Base-by-base conservation (phyloP, 2,888 invertebrate genomes). In the Eupsilia transversa region DNA sequence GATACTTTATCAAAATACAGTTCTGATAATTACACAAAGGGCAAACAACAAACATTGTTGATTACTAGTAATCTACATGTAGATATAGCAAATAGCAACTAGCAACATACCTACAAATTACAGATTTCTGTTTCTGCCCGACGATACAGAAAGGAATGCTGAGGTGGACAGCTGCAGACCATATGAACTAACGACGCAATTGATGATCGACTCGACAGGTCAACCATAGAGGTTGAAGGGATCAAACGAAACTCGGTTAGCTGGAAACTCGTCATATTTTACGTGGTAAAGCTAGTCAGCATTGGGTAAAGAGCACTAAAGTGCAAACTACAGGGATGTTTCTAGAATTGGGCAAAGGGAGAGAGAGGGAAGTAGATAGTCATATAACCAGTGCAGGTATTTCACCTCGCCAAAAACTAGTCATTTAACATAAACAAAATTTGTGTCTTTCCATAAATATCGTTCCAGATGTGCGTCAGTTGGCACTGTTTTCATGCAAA, bases 371-470 rank as follows among this genome's bases (percentile, higher is more conserved):
- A 27, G 41, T 41, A 14, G 12, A 30, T 23, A 63, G 7, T 54
- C 3, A 23, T 12, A 12, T 35, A 74, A 43, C 12, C 10, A 67
- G 46, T 23, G 59, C 52, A 68, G 30, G 49, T 60, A 57, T 69
- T 65, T 52, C 33, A 33, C 61, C 64, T 59, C 63, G 69, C 64
- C 54, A 73, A 77, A 80, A 82, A 35, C 33, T 35, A 69, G 64
- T 33, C n/a, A 54, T 69, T 66, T 66, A 41, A 59, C 33, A 65
- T 63, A 69, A 82, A 78, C 83, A 78, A 82, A 80, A 82, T 78
- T 64, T 59, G 68, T 72, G 59, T 79, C 66, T 84, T 77, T 82
- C 86, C 82, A 80, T 72, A 85, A 85, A 85, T 86, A 84, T 71
- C 72, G 46, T 63, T 72, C 69, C 66, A 82, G 68, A 82, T 78